phyloP scores from a whole-genome alignment of 2,797 vertebrate genomes.

The Euthynnus affinis region DNA sequence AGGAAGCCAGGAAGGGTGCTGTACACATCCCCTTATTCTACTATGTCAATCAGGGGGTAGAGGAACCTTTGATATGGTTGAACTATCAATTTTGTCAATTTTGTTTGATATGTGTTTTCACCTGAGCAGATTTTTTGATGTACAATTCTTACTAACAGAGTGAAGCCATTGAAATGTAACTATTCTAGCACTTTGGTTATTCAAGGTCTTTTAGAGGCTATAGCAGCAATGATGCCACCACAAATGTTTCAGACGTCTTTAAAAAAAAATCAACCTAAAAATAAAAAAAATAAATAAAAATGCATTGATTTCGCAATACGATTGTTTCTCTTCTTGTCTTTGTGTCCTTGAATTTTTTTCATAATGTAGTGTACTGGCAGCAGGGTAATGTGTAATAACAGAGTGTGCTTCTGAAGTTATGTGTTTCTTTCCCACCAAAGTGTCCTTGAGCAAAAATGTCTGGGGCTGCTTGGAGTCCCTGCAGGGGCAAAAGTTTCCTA shows the following conservation, averaged over 20 bases:
- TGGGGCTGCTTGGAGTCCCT: background rate
- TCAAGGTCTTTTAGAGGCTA: slow-evolving; percentile 87
- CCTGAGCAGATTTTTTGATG: slow-evolving; percentile 86
- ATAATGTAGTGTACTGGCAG: slow-evolving; percentile 29
- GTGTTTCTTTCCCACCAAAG: slow-evolving; percentile 8
- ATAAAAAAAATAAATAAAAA: slow-evolving; percentile 78
- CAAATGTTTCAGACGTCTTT: slow-evolving; percentile 87
- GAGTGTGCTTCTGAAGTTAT: slow-evolving; percentile 8
- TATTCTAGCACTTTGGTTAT: slow-evolving; percentile 90
- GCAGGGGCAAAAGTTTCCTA: background rate
- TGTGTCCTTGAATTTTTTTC: slow-evolving; percentile 55
- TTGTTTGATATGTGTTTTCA: slow-evolving; percentile 88
- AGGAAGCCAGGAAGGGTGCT: slow-evolving; percentile 71
- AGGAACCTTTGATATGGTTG: slow-evolving; percentile 81
- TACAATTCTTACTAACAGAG: slow-evolving; percentile 88
- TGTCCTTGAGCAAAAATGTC: slow-evolving; percentile 26
- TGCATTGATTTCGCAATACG: slow-evolving; percentile 83
- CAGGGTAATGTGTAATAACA: background rate
- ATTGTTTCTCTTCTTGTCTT: slow-evolving; percentile 63
- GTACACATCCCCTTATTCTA: slow-evolving; percentile 77
- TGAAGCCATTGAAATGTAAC: slow-evolving; percentile 89
- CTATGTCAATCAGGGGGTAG: slow-evolving; percentile 81
- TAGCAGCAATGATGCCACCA: slow-evolving; percentile 86
- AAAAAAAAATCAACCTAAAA: slow-evolving; percentile 80
- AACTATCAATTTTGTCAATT: slow-evolving; percentile 81